A percentile compares a stretch with the other conserved stretches of the same genome.
phyloP scores from a whole-genome alignment of 2,888 invertebrate species.

The Drosophila nigricruria region DNA sequence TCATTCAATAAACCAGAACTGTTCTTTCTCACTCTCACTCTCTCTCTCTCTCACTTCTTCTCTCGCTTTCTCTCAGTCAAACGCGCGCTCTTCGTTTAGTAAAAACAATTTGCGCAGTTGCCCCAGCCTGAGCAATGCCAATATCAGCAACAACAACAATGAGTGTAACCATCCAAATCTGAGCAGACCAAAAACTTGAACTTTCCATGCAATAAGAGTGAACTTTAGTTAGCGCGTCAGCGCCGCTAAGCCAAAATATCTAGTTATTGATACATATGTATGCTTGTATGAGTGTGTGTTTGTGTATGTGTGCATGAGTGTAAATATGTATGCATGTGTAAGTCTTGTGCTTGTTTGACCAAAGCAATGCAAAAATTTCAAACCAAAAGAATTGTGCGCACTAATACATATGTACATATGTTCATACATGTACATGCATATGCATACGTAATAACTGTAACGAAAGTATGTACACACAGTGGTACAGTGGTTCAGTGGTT shows the following conservation, averaged over 20 bases:
- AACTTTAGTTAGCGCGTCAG: conserved; percentile 26
- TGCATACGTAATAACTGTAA: not conserved
- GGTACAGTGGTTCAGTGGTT: too few relatives aligned
- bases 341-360: not conserved
- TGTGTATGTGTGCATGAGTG: not conserved
- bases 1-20: conserved; percentile 68
- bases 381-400: not conserved
- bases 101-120: conserved; percentile 77
- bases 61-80: conserved; percentile 10
- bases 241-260: not conserved
- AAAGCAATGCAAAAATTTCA: not conserved
- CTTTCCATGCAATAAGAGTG: conserved; percentile 46
- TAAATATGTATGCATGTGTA: not conserved
- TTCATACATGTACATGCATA: not conserved
- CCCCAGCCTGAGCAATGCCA: conserved; percentile 40
- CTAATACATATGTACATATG: not conserved
- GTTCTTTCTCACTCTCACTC: conserved; percentile 24
- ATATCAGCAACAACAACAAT: conserved; percentile 32
- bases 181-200: conserved; percentile 53
- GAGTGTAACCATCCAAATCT: conserved; percentile 30
- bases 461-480: too few relatives aligned
- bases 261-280: conserved; percentile 16
- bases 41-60: conserved; percentile 3
- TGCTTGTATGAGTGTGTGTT: not conserved
- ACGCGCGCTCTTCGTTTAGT: conserved; percentile 22